Base-by-base conservation (phyloP, 2,888 invertebrate species). In the Danaus chrysippus region DNA sequence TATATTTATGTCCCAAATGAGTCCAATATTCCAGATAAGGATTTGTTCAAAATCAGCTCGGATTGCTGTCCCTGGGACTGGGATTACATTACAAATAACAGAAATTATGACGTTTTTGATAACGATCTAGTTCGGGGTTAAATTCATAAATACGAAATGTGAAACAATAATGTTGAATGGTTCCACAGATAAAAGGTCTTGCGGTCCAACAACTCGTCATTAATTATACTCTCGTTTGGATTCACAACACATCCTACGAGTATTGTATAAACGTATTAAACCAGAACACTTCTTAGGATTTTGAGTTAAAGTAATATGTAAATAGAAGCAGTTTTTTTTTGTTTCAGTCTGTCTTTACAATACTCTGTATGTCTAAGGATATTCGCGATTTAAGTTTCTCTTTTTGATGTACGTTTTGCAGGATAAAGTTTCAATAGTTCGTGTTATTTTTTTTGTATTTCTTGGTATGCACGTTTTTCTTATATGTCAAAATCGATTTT, bases 1-100 rank as follows among this genome's bases (percentile, higher is more conserved):
- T 49, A 49, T 49, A 49, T 49, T 49, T 49, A 49, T 49, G 17
- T 49, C 17, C 49, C 15, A 17, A 49, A 49, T 49, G 17, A 49
- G 49, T 10, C 49, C 46, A 49, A 49, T 49, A 49, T 49, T 17
- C 17, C 15, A 49, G 17, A 17, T 49, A 49, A 17, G 49, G 49
- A 10, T 49, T 49, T 9, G n/a, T 49, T 17, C 17, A 8, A 17
- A 49, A 49, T 49, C 49, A 17, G 17, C 17, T 17, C n/a, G 49
- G 11, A 10, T 49, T 17, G 49, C 49, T 49, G 11, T 49, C 8
- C 17, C 49, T 17, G 49, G 49, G 17, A 49, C n/a, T n/a, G n/a
- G n/a, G 49, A 17, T 46, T 46, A 46, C 46, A 46, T 46, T 17
- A 49, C 17, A 49, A 49, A 49, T 49, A 11, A 17, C 49, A 17